Conservation (phyloP, 2,888 invertebrate genomes). For the Aelia acuminata region DNA sequence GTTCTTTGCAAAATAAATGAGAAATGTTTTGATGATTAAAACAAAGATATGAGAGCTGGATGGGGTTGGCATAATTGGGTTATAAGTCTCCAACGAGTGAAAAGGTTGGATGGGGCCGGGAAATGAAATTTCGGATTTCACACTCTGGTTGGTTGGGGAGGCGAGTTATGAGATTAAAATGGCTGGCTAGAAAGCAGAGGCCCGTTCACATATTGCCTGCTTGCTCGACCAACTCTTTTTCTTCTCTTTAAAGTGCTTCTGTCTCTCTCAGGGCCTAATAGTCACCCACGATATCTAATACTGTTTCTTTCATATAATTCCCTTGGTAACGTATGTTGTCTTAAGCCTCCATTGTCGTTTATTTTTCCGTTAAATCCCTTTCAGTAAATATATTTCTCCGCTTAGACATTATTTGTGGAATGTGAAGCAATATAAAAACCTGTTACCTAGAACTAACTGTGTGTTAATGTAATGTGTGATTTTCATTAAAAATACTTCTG, state of each 20-base stretch:
- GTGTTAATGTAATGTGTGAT: no score
- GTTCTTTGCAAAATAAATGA: not conserved
- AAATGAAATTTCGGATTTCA: conserved; percentile 58
- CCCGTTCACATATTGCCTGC: conserved; percentile 45
- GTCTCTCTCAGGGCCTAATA: not conserved
- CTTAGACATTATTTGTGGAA: no score
- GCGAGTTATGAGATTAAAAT: conserved; percentile 57
- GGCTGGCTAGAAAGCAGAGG: conserved; percentile 41
- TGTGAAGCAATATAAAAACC: no score
- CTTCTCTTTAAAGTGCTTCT: not conserved
- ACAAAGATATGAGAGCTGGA: conserved; percentile 21
- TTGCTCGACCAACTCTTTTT: conserved; percentile 44
- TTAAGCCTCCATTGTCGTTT: not conserved
- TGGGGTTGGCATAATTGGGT: conserved; percentile 52
- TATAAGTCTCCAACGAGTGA: conserved; percentile 57
- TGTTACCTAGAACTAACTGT: no score
- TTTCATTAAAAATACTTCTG: no score
- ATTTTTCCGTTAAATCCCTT: not conserved
- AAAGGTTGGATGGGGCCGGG: conserved; percentile 52
- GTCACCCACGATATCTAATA: not conserved
- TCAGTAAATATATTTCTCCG: not conserved
- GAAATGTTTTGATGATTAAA: conserved; percentile 23
- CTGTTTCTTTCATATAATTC: not conserved
- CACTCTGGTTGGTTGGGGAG: conserved; percentile 52
- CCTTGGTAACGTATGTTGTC: not conserved